Evolutionary conservation across 30 jellyfish, hydroid and myxozoan genomes (phyloP), one percentile per base, ranked within the genome.

Genomic region (Hydractinia echinata): DNA sequence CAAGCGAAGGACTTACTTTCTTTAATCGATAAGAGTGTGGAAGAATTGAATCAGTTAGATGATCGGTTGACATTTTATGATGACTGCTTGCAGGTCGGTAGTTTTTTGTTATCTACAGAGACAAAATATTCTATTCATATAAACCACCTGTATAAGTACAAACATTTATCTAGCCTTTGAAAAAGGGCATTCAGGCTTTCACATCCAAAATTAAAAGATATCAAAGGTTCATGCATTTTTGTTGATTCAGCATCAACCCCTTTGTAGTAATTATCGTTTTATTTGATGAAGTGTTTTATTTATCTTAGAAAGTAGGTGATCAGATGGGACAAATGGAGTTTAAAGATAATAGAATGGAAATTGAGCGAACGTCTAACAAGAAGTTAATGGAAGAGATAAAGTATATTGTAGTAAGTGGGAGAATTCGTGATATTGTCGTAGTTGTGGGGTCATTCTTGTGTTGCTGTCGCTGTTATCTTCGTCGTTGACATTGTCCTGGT

Each of bases 271-370:
- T 54, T 84, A 30, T 30, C 2, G 44, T 30, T 30, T 30, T 2
- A 30, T 30, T 30, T 30, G 44, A 30, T 30, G 51, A n/a, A 15
- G 7, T 79, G 11, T 5, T 55, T 67, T 4, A 51, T 39, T 73
- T 4, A 4, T 64, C 62, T 8, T 30, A 92, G 98, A 79, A 94
- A 73, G 98, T 92, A 21, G 79, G 96, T 81, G 98, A 92, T 53
- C 98, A 92, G 73, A 92, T 92, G 98, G 98, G 94, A 13, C 95
- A 81, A 61, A 92, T 92, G 98, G 98, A 92, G 56, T 92, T 83
- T 56, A 79, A 89, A 78, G 98, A 92, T 85, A 92, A 86, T 72
- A 81, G 82, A 30, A 81, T 92, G 96, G 98, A 92, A 51, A 82
- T 88, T 1, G 98, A 92, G 62, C 66, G 98, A 67, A 54, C 82